Base-by-base conservation (phyloP, 2,888 invertebrate genomes). In the Brachyptera risi region DNA sequence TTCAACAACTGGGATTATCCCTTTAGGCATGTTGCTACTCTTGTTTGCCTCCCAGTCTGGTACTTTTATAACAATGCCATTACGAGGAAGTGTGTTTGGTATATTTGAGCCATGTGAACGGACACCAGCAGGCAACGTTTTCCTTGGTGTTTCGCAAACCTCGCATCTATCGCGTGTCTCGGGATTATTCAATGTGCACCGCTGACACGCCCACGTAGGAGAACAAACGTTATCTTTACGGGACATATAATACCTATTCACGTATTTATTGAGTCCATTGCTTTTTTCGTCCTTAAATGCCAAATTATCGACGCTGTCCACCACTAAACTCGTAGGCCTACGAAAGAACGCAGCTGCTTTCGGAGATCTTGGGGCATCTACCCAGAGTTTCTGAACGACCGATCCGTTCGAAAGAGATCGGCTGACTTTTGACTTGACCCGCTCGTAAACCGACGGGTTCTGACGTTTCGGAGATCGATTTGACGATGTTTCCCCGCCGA, bases 131-230 rank as follows among this genome's bases (percentile, higher is more conserved):
- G 66, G 65, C 61, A 67, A 68, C 17, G 68, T 65, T 65, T 69
- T 78, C 67, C 83, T 77, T 0, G 89, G 89, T 0, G 87, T 82
- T 68, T 88, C 81, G 69, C 91, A 91, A 0, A 88, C 87, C 68
- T 87, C 87, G 73, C 91, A 91, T 63, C 85, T 80, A 4, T 83
- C 81, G 63, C 82, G 78, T 26, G 82, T 80, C 0, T 81, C 81
- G 57, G 83, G 79, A 75, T 91, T 91, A 67, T 88, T 83, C 35
- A 90, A 75, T 0, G 91, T 91, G 72, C 91, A 91, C 69, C 87
- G 82, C 67, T 81, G 81, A 70, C 88, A 88, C 13, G 85, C 82
- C 88, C 88, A 88, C 56, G 42, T 7, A 5, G 47, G 15, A 7
- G n/a, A 9, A 3, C n/a, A 21, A 4, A 21, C 21, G 4, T 17